phyloP scores from a whole-genome alignment of 2,797 vertebrate species.

The Crypturellus tataupa region DNA sequence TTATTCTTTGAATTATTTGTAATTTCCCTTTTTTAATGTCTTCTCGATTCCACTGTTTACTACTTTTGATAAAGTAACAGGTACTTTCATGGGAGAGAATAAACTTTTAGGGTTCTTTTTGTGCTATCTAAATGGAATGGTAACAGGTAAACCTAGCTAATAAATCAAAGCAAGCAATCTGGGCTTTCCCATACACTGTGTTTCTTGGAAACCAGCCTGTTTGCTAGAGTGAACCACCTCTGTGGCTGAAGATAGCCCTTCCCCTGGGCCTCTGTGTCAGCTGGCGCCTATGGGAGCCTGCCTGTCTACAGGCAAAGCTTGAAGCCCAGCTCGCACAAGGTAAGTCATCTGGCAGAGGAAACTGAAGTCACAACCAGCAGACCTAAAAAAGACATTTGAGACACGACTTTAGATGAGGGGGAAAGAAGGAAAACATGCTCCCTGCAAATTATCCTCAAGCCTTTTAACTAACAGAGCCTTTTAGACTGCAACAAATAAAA shows the following conservation, averaged over 20 bases:
- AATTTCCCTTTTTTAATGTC: not conserved
- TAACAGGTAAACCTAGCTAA: not conserved
- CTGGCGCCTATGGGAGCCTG: not conserved
- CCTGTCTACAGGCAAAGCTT: not conserved
- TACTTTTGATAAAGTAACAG: not conserved
- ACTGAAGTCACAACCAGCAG: not conserved
- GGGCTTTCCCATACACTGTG: not conserved
- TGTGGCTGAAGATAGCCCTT: not conserved
- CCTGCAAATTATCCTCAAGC: not conserved
- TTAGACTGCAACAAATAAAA: slow-evolving; percentile 13
- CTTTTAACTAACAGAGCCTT: not conserved
- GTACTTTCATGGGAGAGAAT: not conserved
- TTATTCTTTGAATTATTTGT: not conserved
- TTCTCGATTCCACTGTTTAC: slow-evolving; percentile 25
- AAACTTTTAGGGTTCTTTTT: slow-evolving; percentile 33
- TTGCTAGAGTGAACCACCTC: not conserved
- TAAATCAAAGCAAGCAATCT: not conserved
- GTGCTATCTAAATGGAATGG: not conserved
- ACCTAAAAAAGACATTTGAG: not conserved
- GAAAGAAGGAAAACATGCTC: not conserved
- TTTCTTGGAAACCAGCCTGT: not conserved
- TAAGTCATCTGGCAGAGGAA: not conserved
- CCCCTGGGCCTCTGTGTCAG: not conserved
- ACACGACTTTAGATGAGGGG: not conserved
- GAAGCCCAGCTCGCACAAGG: not conserved